Conservation (phyloP, 2,113 vertebrate genomes). For the Damaliscus lunatus region DNA sequence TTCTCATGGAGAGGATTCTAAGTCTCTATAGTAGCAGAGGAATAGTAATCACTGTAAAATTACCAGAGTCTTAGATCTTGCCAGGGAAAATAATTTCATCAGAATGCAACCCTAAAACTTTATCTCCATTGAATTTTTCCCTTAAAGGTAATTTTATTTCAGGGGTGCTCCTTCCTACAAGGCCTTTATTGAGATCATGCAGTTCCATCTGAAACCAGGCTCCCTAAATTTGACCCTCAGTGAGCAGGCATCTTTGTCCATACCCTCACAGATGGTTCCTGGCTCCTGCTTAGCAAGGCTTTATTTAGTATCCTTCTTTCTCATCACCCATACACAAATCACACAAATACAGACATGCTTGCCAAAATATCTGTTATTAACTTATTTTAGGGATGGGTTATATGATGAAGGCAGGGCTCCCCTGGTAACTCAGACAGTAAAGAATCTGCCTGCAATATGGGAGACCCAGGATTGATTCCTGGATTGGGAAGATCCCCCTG, state of each 20-base stretch:
- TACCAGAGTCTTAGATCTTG: neutral
- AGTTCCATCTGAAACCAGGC: neutral
- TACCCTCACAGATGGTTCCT: neutral
- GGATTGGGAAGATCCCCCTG: neutral
- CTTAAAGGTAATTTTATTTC: neutral
- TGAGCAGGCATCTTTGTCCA: neutral
- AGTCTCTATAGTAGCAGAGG: neutral
- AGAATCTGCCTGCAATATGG: neutral
- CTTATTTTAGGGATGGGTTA: neutral
- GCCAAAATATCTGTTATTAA: neutral
- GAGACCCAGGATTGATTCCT: neutral
- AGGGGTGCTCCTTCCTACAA: neutral
- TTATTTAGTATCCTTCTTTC: neutral
- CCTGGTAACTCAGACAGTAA: neutral
- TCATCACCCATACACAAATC: neutral
- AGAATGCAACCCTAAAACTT: neutral
- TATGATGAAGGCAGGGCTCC: neutral
- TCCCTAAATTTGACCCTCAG: neutral
- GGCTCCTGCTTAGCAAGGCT: neutral
- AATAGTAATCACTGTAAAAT: neutral
- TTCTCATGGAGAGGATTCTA: neutral
- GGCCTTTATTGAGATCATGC: neutral
- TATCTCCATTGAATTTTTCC: neutral
- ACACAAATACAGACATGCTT: neutral
- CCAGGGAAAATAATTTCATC: neutral